Evolutionary conservation across 2,113 vertebrate genomes (phyloP).

Genomic region (Rhabdornis inornatus): DNA sequence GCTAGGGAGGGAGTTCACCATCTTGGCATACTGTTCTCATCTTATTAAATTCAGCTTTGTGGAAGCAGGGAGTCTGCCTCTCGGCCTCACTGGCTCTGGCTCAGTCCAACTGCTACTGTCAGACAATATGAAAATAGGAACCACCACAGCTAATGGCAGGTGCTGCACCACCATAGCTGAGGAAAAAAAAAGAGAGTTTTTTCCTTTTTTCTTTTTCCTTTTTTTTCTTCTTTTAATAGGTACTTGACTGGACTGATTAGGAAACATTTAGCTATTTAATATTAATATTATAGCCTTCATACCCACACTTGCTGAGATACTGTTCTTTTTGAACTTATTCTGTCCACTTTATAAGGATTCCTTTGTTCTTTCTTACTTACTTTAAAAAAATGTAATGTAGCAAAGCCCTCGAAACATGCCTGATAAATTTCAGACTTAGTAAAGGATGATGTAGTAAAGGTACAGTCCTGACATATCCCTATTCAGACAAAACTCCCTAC

Average conservation of each 20-base stretch:
- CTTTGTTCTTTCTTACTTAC: background rate
- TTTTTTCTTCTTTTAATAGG: background rate
- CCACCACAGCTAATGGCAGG: slow-evolving; percentile 87
- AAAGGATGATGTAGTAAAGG: background rate
- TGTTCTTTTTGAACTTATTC: background rate
- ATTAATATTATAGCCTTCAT: background rate
- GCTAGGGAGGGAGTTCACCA: slow-evolving; percentile 84
- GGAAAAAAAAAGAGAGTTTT: slow-evolving; percentile 31
- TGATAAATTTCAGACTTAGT: background rate
- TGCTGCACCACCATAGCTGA: slow-evolving; percentile 71
- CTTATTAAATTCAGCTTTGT: slow-evolving; percentile 95
- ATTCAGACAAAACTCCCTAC: background rate
- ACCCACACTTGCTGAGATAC: background rate
- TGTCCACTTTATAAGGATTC: background rate
- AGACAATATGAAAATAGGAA: slow-evolving; percentile 87
- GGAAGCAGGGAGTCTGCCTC: slow-evolving; percentile 81
- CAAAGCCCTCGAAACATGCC: background rate
- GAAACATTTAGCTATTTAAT: slow-evolving; percentile 30
- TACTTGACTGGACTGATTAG: background rate
- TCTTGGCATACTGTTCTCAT: slow-evolving; percentile 91
- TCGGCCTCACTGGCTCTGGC: slow-evolving; percentile 82
- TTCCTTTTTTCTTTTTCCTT: background rate
- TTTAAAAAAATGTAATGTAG: background rate
- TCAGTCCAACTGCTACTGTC: slow-evolving; percentile 87
- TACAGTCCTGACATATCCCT: background rate